Evolutionary conservation across 1,140 invertebrate species (phyloP), one percentile per base, ranked within the genome.

Genomic region (Sogatella furcifera): DNA sequence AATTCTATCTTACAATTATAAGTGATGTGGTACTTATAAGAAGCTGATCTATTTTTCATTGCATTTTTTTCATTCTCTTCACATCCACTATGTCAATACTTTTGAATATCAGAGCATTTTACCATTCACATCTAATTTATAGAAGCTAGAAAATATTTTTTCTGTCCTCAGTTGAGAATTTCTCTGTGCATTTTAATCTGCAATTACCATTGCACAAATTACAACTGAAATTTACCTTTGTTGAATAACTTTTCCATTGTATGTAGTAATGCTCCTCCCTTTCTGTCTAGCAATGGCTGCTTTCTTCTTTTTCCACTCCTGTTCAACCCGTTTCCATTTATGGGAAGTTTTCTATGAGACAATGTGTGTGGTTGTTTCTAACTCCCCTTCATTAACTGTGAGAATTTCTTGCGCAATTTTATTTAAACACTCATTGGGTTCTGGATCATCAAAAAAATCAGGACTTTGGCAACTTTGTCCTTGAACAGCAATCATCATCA

Each of bases 31-130:
- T 59, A 55, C 31, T 22, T 52, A 62, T 22, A 59, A 31, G 53
- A 44, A 34, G 42, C 49, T 24, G 31, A 52, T 63, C 54, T 59
- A 59, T 41, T n/a, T 53, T 55, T 62, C 13, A 46, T 44, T 19
- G 56, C 56, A 46, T 44, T 38, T 11, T 17, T 17, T 38, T 11
- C 17, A 14, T 46, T 28, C 56, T 15, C 11, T 22, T 15, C 9
- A 49, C 21, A 22, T 8, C 15, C 15, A 15, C 15, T 49, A 10
- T 49, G 6, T 13, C 15, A 15, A 49, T 49, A 49, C 21, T 49
- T 19, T 49, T 49, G 21, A 49, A 49, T 22, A 49, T 10, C 46
- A 49, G 21, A 10, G 46, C 46, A 49, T 49, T 49, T 49, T 49
- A 17, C 8, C 46, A 17, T 49, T 22, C 15, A 49, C 46, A 49